Evolutionary conservation across 2,113 vertebrate species (phyloP), one percentile per base, ranked within the genome.

Genomic region (Ptilorrhoa leucosticta): DNA sequence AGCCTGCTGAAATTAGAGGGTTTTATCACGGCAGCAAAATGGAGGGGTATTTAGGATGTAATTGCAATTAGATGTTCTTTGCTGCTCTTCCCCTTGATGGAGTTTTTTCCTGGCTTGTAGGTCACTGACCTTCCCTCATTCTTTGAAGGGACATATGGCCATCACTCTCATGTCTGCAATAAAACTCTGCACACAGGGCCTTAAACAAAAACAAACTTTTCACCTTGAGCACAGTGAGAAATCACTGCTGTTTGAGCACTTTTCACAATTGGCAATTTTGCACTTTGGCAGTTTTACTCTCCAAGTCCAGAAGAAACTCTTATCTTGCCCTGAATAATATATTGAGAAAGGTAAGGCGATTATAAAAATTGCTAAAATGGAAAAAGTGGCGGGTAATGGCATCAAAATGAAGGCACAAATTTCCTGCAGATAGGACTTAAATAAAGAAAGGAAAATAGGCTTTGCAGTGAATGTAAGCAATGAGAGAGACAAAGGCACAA

Each of bases 311-410:
- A 80, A 89, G 37, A 35, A 84, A 94, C 53, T 60, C 56, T 7
- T 70, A 61, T 58, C 58, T 91, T 68, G 15, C 69, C 35, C 45
- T 56, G 61, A 65, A 69, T 79, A 89, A 79, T 63, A 50, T 28
- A 80, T 12, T 57, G 64, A 61, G 57, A 92, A 93, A 65, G 6
- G 11, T 68, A 83, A 88, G 51, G 63, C 82, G n/a, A 93, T 92
- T 91, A 94, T 8, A 92, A 94, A 87, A 93, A 96, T 57, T 80
- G 65, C 75, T 65, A 82, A 95, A 95, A 88, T 40, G 64, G 64
- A 96, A 88, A 91, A 96, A n/a, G 35, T 63, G 89, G 39, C 27
- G 54, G 37, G 45, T 77, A 88, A 89, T 69, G 39, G 30, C 60
- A 79, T 45, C 69, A 68, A 78, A 35, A 77, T 3, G 40, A 76